phyloP scores from a whole-genome alignment of 2,113 vertebrate genomes.

The Siphamia tubifer region DNA sequence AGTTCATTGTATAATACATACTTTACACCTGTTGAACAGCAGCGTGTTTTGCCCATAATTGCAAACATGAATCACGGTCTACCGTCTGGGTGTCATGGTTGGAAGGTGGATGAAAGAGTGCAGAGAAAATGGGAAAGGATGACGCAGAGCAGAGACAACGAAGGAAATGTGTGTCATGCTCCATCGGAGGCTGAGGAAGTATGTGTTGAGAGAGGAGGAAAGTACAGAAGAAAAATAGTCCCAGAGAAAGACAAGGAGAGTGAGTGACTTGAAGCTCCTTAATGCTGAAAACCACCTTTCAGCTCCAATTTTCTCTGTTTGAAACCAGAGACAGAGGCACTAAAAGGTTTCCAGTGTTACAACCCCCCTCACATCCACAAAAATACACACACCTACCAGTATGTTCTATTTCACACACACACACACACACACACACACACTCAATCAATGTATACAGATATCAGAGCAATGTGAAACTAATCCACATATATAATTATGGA shows the following conservation, averaged over 20 bases:
- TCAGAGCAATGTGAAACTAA: slow-evolving; percentile 40
- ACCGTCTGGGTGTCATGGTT: slow-evolving; percentile 46
- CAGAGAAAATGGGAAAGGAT: slow-evolving; percentile 18
- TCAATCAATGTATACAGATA: slow-evolving; percentile 17
- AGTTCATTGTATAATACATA: slow-evolving; percentile 53
- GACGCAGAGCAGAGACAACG: slow-evolving; percentile 32
- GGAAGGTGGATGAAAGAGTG: slow-evolving; percentile 12
- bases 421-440: slow-evolving; percentile 30
- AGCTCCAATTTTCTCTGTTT: slow-evolving; percentile 78
- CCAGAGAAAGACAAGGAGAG: slow-evolving; percentile 1
- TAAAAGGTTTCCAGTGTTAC: slow-evolving; percentile 58
- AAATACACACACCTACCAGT: slow-evolving; percentile 2
- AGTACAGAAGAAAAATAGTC: not conserved
- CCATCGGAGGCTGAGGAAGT: not conserved
- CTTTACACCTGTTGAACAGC: slow-evolving; percentile 78
- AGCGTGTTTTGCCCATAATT: slow-evolving; percentile 73
- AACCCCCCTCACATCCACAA: slow-evolving; percentile 3
- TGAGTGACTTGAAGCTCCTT: slow-evolving; percentile 31
- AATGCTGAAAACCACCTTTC: slow-evolving; percentile 72
- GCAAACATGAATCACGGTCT: slow-evolving; percentile 66
- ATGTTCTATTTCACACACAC: slow-evolving; percentile 1
- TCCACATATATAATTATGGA: slow-evolving; percentile 52
- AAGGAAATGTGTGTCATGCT: slow-evolving; percentile 21
- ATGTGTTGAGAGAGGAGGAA: slow-evolving; percentile 8
- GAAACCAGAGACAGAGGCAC: slow-evolving; percentile 66